Evolutionary conservation across 2,888 invertebrate species (phyloP).

Genomic region (Drosophila sordidula): DNA sequence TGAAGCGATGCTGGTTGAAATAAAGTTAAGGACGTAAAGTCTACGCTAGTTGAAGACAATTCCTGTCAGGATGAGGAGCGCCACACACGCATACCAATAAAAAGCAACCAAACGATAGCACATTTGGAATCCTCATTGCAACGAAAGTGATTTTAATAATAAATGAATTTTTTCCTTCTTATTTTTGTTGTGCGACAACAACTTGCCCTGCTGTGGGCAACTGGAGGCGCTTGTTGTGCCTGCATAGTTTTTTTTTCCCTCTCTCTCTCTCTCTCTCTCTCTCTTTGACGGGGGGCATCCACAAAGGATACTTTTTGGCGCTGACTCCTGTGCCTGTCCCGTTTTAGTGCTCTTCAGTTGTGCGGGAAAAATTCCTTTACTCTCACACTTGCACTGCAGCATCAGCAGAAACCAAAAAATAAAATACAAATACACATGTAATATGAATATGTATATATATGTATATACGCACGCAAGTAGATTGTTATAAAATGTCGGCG

Average conservation of each 20-base stretch:
- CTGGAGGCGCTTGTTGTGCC: conserved; percentile 11
- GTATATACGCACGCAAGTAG: not conserved
- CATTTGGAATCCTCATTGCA: conserved; percentile 84
- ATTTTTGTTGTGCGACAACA: conserved; percentile 15
- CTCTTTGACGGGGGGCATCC: conserved; percentile 16
- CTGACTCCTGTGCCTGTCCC: conserved; percentile 13
- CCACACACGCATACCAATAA: conserved; percentile 71
- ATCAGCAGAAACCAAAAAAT: conserved; percentile 12
- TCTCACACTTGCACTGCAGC: conserved; percentile 7
- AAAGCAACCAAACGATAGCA: conserved; percentile 75
- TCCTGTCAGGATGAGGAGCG: conserved; percentile 49
- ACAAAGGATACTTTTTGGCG: conserved; percentile 45
- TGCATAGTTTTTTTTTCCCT: conserved; percentile 37
- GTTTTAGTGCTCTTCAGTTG: conserved; percentile 52
- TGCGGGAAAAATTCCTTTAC: conserved; percentile 22
- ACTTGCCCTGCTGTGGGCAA: not conserved
- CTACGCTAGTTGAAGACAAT: conserved; percentile 73
- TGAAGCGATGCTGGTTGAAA: conserved; percentile 42
- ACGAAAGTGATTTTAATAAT: conserved; percentile 85
- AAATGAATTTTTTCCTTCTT: conserved; percentile 76
- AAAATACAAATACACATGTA: not conserved
- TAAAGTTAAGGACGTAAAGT: conserved; percentile 29
- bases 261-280: not conserved
- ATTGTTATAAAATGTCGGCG: conserved; percentile 5
- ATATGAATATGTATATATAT: not conserved